These are phyloP conservation scores for Cricetomys ansorgei DNA, from an alignment of 2,113 vertebrate species.

Conservation along the genomic window DNA sequence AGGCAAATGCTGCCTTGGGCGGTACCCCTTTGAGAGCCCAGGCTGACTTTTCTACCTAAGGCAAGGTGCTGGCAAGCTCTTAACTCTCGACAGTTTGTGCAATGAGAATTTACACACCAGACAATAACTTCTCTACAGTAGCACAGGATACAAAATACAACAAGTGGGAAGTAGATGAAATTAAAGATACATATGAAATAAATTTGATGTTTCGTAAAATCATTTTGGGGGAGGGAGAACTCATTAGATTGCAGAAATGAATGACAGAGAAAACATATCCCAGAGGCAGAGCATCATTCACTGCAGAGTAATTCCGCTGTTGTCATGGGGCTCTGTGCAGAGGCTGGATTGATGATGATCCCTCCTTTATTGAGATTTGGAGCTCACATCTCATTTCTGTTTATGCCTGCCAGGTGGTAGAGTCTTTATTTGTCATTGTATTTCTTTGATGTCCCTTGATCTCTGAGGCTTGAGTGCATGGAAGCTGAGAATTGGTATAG, in stretches of 20 bases:
- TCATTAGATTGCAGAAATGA: conserved; percentile 79
- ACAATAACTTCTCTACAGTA: background rate
- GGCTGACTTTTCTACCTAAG: background rate
- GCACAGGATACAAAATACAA: conserved; percentile 61
- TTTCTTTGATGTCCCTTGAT: conserved; percentile 73
- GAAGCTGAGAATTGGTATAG: conserved; percentile 55
- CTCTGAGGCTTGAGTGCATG: conserved; percentile 54
- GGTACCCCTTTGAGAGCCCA: background rate
- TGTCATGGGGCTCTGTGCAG: conserved; percentile 50
- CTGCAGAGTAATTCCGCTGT: conserved; percentile 67
- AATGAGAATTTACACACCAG: conserved; percentile 29
- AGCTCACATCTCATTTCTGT: conserved; percentile 77
- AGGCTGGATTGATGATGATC: conserved; percentile 80
- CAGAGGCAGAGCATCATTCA: conserved; percentile 68
- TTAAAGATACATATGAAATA: conserved; percentile 77
- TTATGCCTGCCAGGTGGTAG: conserved; percentile 70
- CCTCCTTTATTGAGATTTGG: conserved; percentile 80
- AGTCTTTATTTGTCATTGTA: conserved; percentile 75
- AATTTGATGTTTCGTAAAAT: conserved; percentile 62
- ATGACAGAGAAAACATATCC: conserved; percentile 52
- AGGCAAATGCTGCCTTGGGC: too few relatives aligned
- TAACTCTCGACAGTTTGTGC: conserved; percentile 51
- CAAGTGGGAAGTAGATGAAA: conserved; percentile 61
- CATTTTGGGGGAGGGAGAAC: conserved; percentile 40
- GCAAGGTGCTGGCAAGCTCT: conserved; percentile 4